phyloP scores from a whole-genome alignment of 2,797 vertebrate species.

The Spizella passerina region DNA sequence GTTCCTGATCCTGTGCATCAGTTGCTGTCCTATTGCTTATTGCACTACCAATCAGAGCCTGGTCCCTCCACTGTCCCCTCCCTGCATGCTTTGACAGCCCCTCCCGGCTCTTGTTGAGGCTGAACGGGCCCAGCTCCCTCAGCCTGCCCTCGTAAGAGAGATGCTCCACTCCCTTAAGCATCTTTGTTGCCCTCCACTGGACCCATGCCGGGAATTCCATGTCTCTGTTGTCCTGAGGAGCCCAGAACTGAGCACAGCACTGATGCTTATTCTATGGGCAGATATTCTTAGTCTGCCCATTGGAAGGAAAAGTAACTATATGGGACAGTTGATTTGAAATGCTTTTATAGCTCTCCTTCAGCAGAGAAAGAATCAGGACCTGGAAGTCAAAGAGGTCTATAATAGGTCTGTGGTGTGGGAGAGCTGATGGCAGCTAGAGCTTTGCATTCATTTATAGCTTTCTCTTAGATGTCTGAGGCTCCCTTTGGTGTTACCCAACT shows the following conservation, averaged over 20 bases:
- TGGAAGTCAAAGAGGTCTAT: not conserved
- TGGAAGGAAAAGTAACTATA: not conserved
- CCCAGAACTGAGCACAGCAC: not conserved
- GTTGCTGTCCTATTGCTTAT: accelerated
- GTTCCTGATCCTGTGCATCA: not conserved
- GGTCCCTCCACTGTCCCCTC: not conserved
- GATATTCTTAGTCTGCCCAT: not conserved
- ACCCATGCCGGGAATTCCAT: not conserved
- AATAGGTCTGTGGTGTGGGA: not conserved
- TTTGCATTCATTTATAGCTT: not conserved
- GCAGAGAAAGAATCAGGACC: not conserved
- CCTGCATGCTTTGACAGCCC: not conserved
- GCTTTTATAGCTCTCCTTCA: not conserved
- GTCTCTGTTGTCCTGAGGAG: not conserved
- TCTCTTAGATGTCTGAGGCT: not conserved
- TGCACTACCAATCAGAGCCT: not conserved
- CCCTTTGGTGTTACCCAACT: not conserved
- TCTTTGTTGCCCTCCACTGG: not conserved
- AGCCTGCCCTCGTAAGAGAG: not conserved
- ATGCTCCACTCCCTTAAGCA: not conserved
- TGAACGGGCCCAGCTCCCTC: not conserved
- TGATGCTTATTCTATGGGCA: too few species aligned
- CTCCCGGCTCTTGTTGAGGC: not conserved
- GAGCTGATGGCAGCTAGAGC: not conserved
- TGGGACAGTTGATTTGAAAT: not conserved